Evolutionary conservation across 1,140 invertebrate species (phyloP).

Genomic region (Batillaria attramentaria): DNA sequence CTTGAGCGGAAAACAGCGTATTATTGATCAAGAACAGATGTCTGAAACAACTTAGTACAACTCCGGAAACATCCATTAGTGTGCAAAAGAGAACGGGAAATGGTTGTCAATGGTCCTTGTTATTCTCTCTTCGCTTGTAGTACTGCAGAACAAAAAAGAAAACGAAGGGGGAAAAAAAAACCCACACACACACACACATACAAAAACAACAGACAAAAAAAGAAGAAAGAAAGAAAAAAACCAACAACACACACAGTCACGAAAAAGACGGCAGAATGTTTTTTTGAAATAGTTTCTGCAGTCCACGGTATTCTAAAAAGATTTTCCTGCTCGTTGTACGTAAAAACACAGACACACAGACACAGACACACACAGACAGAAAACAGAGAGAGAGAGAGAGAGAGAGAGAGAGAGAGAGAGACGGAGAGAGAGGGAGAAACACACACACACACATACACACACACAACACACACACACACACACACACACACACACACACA

Average conservation of each 20-base stretch:
- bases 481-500: background rate
- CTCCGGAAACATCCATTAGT: no score
- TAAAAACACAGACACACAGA: background rate
- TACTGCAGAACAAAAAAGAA: no score
- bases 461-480: background rate
- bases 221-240: background rate
- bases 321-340: no score
- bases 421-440: background rate
- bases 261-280: no score
- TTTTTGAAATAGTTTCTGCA: no score
- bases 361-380: background rate
- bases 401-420: slow-evolving; percentile 1
- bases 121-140: no score
- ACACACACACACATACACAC: background rate
- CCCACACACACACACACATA: background rate
- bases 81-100: no score
- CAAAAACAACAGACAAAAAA: background rate
- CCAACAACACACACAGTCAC: background rate
- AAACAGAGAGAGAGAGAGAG: background rate
- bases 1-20: no score
- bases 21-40: no score
- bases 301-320: no score
- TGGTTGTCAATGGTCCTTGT: no score
- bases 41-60: no score
- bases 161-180: background rate